These are phyloP conservation scores for Druon quercuslanigerum DNA, from an alignment of 1,140 invertebrate genomes.

Conservation along the genomic window DNA sequence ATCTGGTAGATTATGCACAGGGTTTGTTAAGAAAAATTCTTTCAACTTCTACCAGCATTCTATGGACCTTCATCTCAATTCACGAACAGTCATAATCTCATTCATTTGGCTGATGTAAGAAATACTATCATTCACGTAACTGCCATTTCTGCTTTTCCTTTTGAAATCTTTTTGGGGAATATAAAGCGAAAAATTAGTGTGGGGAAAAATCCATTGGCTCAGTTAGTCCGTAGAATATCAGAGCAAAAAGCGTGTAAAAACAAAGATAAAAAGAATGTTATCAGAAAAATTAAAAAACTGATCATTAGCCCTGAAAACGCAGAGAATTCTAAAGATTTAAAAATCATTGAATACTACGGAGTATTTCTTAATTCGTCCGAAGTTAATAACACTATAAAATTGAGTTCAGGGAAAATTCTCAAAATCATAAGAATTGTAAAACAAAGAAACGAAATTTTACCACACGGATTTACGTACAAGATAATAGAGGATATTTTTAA, in stretches of 20 bases:
- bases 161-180: conserved; percentile 30
- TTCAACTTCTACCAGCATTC: conserved; percentile 40
- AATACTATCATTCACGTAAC: not conserved
- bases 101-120: conserved; percentile 44
- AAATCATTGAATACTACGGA: not conserved
- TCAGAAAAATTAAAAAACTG: not conserved
- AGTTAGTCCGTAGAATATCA: conserved; percentile 21
- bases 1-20: conserved; percentile 19
- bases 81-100: conserved; percentile 45
- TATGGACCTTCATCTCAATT: conserved; percentile 42
- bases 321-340: not conserved
- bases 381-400: not conserved
- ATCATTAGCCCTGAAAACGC: not conserved
- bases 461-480: conserved; percentile 2
- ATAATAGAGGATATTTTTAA: not conserved
- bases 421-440: conserved; percentile 6
- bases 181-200: conserved; percentile 29
- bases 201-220: conserved; percentile 19
- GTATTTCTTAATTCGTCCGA: not conserved
- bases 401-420: not conserved
- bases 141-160: conserved; percentile 26
- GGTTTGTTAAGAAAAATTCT: conserved; percentile 44
- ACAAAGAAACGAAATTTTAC: not conserved
- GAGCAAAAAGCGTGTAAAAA: not conserved
- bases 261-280: not conserved